Percentiles rank a stretch among this genome's conserved stretches.
These are phyloP conservation scores for Erebia aethiops DNA, from an alignment of 2,888 invertebrate genomes.

Conservation along the genomic window DNA sequence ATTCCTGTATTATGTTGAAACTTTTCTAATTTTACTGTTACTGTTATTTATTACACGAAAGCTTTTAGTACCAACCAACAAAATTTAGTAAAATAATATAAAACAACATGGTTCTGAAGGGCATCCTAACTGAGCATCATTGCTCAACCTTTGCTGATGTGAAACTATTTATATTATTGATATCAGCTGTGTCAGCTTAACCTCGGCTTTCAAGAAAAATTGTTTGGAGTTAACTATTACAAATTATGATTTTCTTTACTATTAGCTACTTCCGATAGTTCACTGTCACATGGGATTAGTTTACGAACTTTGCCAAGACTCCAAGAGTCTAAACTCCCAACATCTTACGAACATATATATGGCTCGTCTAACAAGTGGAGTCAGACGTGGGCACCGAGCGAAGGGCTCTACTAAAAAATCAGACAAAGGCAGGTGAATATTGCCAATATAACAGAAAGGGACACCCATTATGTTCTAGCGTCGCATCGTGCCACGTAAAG, in stretches of 20 bases:
- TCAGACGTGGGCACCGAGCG: constrained; percentile 66
- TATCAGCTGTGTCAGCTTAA: constrained; percentile 9
- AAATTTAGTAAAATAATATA: constrained; percentile 50
- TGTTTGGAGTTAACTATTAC: constrained; percentile 27
- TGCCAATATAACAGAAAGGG: constrained; percentile 56
- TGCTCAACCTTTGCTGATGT: constrained; percentile 40
- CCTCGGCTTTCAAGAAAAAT: constrained; percentile 5
- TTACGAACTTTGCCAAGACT: constrained; percentile 39
- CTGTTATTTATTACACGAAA: constrained; percentile 54
- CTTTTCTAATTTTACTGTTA: constrained; percentile 51
- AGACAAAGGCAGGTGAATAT: constrained; percentile 52
- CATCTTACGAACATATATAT: constrained; percentile 55
- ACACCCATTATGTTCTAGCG: constrained; percentile 50
- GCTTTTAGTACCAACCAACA: constrained; percentile 62
- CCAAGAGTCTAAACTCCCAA: constrained; percentile 37
- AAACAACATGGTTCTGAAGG: constrained; percentile 48
- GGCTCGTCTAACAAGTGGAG: constrained; percentile 66
- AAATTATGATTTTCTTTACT: constrained; percentile 44
- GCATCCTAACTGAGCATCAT: constrained; percentile 37
- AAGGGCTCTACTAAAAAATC: constrained; percentile 67
- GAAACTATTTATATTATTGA: constrained; percentile 35
- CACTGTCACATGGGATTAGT: constrained; percentile 50
- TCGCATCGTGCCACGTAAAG: constrained; percentile 34
- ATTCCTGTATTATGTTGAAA: constrained; percentile 49
- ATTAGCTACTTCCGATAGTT: constrained; percentile 59